Percentiles rank a stretch among this genome's conserved stretches.
Conservation (phyloP, 92 coral and sea anemone genomes). For the Actinostola sp. region DNA sequence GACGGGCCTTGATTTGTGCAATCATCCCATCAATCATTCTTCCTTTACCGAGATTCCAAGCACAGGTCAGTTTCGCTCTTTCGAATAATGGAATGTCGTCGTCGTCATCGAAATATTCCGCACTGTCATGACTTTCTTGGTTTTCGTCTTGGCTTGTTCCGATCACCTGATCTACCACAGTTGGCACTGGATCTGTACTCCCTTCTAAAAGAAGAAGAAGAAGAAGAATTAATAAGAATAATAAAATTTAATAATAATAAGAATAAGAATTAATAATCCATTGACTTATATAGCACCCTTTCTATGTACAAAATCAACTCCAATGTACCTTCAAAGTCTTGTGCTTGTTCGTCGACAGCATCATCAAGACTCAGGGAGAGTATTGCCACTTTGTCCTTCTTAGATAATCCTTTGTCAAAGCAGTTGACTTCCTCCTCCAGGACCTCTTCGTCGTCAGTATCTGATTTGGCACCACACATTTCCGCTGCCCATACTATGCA, state of each 20-base stretch:
- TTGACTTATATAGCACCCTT: too few relatives aligned
- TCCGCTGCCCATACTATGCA: constrained; percentile 33
- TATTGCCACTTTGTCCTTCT: neutral
- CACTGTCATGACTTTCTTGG: neutral
- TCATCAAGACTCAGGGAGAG: constrained; percentile 1
- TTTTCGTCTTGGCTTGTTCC: neutral
- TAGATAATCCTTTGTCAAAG: too few relatives aligned
- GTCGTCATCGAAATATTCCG: neutral
- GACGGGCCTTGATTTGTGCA: neutral
- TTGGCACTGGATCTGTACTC: too few relatives aligned
- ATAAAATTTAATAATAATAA: too few relatives aligned
- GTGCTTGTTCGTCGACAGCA: neutral
- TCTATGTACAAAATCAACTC: too few relatives aligned
- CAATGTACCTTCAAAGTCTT: neutral
- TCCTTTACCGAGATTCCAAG: neutral
- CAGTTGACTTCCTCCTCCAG: neutral
- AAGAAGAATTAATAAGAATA: too few relatives aligned
- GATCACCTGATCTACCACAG: too few relatives aligned
- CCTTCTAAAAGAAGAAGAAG: too few relatives aligned
- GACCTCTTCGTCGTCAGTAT: neutral
- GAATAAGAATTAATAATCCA: too few relatives aligned
- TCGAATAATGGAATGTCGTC: neutral
- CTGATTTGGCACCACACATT: neutral
- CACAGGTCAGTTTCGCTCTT: neutral
- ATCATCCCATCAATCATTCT: constrained; percentile 10